phyloP scores from a whole-genome alignment of 1,140 invertebrate species.

The Carposina sasakii region DNA sequence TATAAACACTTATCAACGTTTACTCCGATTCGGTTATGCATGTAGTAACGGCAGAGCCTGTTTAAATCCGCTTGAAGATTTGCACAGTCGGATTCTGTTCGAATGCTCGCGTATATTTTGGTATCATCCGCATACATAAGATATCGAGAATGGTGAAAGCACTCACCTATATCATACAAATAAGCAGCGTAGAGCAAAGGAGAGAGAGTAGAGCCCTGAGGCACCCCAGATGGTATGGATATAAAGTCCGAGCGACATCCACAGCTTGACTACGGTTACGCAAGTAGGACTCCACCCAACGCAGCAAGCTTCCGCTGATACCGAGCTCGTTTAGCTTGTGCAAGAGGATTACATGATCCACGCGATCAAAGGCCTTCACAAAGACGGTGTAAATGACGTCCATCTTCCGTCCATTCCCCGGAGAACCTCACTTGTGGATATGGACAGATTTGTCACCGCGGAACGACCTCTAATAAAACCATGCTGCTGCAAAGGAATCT shows the following conservation, averaged over 20 bases:
- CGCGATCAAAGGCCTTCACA: constrained; percentile 29
- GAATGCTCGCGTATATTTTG: background rate
- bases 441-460: background rate
- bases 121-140: background rate
- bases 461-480: background rate
- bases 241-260: constrained; percentile 14
- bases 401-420: background rate
- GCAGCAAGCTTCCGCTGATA: constrained; percentile 14
- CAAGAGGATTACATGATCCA: constrained; percentile 24
- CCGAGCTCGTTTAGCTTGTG: constrained; percentile 21
- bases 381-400: constrained; percentile 4
- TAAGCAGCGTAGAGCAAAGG: constrained; percentile 15
- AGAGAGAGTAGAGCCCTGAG: constrained; percentile 33
- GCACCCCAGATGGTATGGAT: constrained; percentile 22
- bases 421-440: background rate
- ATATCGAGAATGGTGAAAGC: background rate
- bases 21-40: background rate
- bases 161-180: no score
- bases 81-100: background rate
- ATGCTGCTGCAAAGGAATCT: background rate
- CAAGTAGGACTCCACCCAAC: constrained; percentile 21
- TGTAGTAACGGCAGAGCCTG: background rate
- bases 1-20: background rate
- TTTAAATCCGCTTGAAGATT: background rate
- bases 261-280: constrained; percentile 17